These are phyloP conservation scores for Orchesella flavescens DNA, from an alignment of 2,888 invertebrate species.

Conservation along the genomic window DNA sequence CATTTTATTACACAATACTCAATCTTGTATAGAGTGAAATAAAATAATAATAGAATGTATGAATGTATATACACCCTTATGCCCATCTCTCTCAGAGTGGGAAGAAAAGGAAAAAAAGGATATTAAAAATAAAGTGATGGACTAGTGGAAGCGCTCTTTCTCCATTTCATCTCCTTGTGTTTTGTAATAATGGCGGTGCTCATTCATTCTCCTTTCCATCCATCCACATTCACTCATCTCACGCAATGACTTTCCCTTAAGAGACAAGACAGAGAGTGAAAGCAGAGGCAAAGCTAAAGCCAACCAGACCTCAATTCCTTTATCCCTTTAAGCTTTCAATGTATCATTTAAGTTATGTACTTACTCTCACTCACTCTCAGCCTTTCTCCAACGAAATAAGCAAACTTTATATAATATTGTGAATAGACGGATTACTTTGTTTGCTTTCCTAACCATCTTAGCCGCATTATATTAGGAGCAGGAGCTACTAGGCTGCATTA, in stretches of 20 bases:
- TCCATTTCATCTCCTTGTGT: not conserved
- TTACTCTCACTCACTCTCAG: not conserved
- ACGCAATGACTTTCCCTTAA: not conserved
- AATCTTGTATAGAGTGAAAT: no score
- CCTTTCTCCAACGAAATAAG: not conserved
- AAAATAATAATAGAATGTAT: no score
- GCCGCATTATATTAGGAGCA: no score
- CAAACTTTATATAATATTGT: not conserved
- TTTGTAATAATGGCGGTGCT: not conserved
- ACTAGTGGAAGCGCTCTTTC: not conserved
- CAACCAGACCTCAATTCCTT: slow-evolving; percentile 31
- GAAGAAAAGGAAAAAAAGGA: not conserved
- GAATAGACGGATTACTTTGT: slow-evolving; percentile 57
- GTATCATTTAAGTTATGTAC: slow-evolving; percentile 35
- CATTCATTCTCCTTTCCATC: not conserved
- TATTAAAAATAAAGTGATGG: slow-evolving; percentile 11
- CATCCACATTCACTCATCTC: not conserved
- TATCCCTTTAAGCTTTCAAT: slow-evolving; percentile 48
- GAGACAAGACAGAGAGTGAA: slow-evolving; percentile 5
- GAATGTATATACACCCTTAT: no score
- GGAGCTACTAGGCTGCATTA: not conserved
- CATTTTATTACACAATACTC: no score
- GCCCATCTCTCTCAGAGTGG: no score
- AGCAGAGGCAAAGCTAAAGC: not conserved
- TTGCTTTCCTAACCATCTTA: slow-evolving; percentile 31